Evolutionary conservation across 1,140 invertebrate species (phyloP).

Genomic region (Acromyrmex echinatior): DNA sequence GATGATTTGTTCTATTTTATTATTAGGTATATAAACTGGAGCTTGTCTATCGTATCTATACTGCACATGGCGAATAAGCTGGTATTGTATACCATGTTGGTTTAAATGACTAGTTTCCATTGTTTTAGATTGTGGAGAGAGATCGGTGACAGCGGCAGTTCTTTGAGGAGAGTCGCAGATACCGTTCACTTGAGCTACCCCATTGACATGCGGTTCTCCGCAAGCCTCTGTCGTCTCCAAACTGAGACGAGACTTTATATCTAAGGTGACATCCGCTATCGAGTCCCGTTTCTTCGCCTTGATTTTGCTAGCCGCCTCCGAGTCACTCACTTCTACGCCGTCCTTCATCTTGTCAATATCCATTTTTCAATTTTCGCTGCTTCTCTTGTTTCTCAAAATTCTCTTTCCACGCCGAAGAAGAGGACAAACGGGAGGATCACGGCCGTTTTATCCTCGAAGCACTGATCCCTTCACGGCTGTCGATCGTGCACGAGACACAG

Average conservation of each 20-base stretch:
- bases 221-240: slow-evolving; percentile 67
- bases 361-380: slow-evolving; percentile 73
- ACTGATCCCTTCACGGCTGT: slow-evolving; percentile 19
- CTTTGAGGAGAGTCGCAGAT: slow-evolving; percentile 78
- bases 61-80: neutral
- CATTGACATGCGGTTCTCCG: slow-evolving; percentile 81
- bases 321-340: slow-evolving; percentile 66
- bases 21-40: neutral
- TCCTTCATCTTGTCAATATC: slow-evolving; percentile 66
- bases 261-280: slow-evolving; percentile 76
- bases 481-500: slow-evolving; percentile 5
- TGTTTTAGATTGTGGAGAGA: slow-evolving; percentile 70
- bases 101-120: slow-evolving; percentile 84
- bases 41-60: neutral
- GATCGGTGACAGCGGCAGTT: slow-evolving; percentile 70
- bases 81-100: slow-evolving; percentile 78
- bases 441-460: slow-evolving; percentile 38
- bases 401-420: slow-evolving; percentile 23
- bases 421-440: slow-evolving; percentile 6
- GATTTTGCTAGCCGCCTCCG: slow-evolving; percentile 71
- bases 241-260: slow-evolving; percentile 82
- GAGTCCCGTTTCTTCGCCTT: slow-evolving; percentile 74
- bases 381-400: slow-evolving; percentile 40
- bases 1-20: neutral
- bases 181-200: slow-evolving; percentile 82